Percentiles rank a stretch among this genome's conserved stretches.
Evolutionary conservation across 1,140 invertebrate species (phyloP).

Genomic region (Formica exsecta): DNA sequence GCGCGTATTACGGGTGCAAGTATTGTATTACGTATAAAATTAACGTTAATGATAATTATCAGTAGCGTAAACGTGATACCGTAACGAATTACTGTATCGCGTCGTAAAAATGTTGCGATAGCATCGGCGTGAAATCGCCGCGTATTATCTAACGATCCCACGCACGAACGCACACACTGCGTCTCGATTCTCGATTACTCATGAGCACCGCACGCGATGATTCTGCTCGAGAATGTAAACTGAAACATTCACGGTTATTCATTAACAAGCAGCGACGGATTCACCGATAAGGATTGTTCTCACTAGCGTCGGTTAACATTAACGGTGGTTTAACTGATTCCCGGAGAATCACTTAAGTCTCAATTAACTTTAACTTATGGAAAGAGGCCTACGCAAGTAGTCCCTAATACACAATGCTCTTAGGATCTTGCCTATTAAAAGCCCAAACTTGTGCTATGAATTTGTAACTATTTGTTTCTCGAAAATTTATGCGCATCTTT

Average conservation of each 20-base stretch:
- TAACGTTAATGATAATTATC: constrained; percentile 63
- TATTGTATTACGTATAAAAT: constrained; percentile 50
- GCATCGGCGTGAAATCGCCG: constrained; percentile 59
- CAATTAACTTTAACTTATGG: constrained; percentile 44
- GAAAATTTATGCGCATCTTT: not conserved
- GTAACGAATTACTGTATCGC: constrained; percentile 61
- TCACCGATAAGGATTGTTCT: constrained; percentile 44
- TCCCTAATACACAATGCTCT: not conserved
- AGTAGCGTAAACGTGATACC: constrained; percentile 64
- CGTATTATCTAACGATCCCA: constrained; percentile 59
- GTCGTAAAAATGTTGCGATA: constrained; percentile 59
- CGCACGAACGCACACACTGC: constrained; percentile 62
- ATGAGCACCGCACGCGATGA: constrained; percentile 55
- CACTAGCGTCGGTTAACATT: constrained; percentile 27
- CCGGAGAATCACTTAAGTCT: constrained; percentile 43
- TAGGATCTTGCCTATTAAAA: not conserved
- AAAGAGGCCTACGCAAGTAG: not conserved
- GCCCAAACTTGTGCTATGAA: not conserved
- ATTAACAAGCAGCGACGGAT: constrained; percentile 36
- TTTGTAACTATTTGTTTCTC: not conserved
- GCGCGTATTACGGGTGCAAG: not conserved
- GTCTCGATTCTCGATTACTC: constrained; percentile 54
- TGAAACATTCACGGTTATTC: constrained; percentile 47
- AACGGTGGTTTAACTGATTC: constrained; percentile 42
- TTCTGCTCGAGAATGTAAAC: constrained; percentile 47